A percentile compares a stretch with the other conserved stretches of the same genome.
phyloP scores from a whole-genome alignment of 1,140 invertebrate genomes.

The Drosophila nannoptera region DNA sequence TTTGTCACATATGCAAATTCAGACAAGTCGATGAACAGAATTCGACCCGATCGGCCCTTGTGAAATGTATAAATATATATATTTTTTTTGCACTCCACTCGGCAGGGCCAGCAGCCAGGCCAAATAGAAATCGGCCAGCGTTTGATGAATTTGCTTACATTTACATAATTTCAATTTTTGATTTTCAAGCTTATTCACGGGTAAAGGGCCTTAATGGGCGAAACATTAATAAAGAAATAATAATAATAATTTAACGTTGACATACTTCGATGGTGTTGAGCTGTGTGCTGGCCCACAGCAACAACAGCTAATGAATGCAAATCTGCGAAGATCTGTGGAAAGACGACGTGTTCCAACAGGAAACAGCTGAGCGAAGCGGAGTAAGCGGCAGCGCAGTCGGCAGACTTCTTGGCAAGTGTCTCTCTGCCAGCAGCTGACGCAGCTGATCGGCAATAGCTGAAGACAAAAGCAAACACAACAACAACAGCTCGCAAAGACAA shows the following conservation, averaged over 20 bases:
- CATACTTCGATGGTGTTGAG: background rate
- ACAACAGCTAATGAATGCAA: constrained; percentile 1
- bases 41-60: constrained; percentile 16
- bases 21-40: constrained; percentile 15
- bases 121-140: constrained; percentile 27
- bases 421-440: constrained; percentile 5
- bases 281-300: background rate
- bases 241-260: background rate
- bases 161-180: constrained; percentile 13
- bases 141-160: constrained; percentile 1
- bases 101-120: background rate
- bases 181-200: background rate
- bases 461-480: constrained; percentile 6
- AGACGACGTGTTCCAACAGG: constrained; percentile 9
- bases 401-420: constrained; percentile 52
- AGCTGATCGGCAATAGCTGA: background rate
- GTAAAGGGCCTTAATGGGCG: background rate
- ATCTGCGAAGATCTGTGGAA: background rate
- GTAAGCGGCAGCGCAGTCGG: constrained; percentile 32
- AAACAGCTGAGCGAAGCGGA: constrained; percentile 18
- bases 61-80: too few relatives aligned
- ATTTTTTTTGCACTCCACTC: constrained; percentile 22
- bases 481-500: background rate
- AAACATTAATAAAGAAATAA: background rate
- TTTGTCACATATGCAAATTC: constrained; percentile 27